Base-by-base conservation (phyloP, 2,113 vertebrate species). In the Ellobius talpinus region DNA sequence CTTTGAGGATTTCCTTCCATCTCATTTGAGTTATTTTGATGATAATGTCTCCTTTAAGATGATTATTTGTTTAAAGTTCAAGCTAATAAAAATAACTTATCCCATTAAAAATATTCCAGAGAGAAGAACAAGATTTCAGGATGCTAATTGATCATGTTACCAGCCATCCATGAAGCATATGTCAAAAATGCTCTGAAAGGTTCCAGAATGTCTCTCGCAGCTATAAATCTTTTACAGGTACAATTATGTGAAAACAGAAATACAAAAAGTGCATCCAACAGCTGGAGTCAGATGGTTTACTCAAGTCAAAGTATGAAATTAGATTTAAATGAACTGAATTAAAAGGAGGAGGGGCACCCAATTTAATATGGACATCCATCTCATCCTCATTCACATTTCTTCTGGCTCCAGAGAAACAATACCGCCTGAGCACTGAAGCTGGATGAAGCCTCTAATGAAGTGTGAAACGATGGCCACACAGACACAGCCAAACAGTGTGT, bases 261-360 rank as follows among this genome's bases (percentile, higher is more conserved):
- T 96, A 95, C 95, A 98, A 98, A 99, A 99, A 98, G 97, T 97
- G 97, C 95, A 98, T 98, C 95, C 97, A 98, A 98, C 99, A 99
- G 99, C 99, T 99, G 99, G 98, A 99, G 97, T 98, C 97, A 97
- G 97, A 99, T 86, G 97, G 98, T 99, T 99, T 99, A 99, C 99
- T 97, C 98, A 98, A 98, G 98, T 98, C 99, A 99, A 99, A 99
- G 98, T 98, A 98, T 98, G 98, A 98, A 99, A 99, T 99, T 98
- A 99, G 99, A 99, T 99, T 99, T 99, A 99, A 98, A 99, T 99
- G 98, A 99, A 98, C 98, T 99, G 99, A 98, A 99, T 99, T 99
- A 99, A 99, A 98, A 99, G 98, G 97, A 70, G 94, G 90, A 86
- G 88, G 90, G 93, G 96, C 4, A 98, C 98, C 97, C 95, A 97